These are phyloP conservation scores for Microctenopoma stevenorrisi DNA, from an alignment of 2,797 vertebrate genomes.

Conservation along the genomic window DNA sequence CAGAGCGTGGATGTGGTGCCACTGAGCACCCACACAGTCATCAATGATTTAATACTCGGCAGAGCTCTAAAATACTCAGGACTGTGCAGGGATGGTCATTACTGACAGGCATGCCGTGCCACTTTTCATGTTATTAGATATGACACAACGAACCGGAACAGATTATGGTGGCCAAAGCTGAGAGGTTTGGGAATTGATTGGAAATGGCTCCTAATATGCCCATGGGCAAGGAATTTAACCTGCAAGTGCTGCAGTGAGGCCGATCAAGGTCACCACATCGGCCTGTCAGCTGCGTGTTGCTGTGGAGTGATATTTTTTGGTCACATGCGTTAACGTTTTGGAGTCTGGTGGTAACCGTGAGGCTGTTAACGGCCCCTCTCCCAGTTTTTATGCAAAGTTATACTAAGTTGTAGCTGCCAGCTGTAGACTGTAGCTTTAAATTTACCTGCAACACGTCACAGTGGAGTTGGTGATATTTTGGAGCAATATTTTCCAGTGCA, in stretches of 20 bases:
- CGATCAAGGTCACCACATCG: not conserved
- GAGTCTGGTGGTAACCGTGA: not conserved
- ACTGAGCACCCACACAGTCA: slow-evolving; percentile 60
- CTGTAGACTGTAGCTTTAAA: not conserved
- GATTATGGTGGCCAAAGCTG: slow-evolving; percentile 32
- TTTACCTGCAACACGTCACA: not conserved
- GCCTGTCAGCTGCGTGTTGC: not conserved
- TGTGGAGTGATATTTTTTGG: not conserved
- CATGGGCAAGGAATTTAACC: slow-evolving; percentile 38
- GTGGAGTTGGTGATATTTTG: not conserved
- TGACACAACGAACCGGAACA: slow-evolving; percentile 40
- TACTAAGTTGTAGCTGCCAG: not conserved
- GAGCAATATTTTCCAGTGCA: not conserved
- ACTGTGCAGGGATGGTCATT: slow-evolving; percentile 46
- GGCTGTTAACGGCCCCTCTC: not conserved
- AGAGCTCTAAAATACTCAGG: slow-evolving; percentile 62
- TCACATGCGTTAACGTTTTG: not conserved
- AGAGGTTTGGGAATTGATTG: slow-evolving; percentile 44
- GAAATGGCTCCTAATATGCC: slow-evolving; percentile 34
- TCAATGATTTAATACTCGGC: slow-evolving; percentile 73
- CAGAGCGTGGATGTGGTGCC: slow-evolving; percentile 61
- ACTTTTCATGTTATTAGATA: slow-evolving; percentile 51
- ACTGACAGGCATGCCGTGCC: slow-evolving; percentile 30
- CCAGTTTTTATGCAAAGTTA: not conserved
- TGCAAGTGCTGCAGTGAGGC: slow-evolving; percentile 9